Conservation (phyloP, 2,113 vertebrate species). For the Bungarus multicinctus region DNA sequence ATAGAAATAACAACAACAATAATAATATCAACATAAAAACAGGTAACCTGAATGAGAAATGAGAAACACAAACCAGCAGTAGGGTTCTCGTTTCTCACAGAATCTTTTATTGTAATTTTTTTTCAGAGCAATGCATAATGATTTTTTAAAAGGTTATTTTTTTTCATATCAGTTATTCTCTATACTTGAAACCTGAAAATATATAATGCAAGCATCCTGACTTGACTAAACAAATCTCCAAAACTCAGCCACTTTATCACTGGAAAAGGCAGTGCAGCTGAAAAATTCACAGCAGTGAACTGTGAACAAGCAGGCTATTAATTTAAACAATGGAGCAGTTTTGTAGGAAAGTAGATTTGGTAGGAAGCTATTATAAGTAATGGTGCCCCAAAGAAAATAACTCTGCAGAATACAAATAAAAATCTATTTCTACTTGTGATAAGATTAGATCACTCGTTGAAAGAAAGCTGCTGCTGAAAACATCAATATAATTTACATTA, state of each 20-base stretch:
- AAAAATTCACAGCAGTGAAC: background rate
- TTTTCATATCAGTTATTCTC: background rate
- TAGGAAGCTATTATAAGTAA: constrained; percentile 21
- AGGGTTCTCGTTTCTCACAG: background rate
- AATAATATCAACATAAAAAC: background rate
- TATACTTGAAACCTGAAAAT: background rate
- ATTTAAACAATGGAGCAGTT: constrained; percentile 10
- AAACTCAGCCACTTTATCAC: background rate
- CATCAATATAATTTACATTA: constrained; percentile 12
- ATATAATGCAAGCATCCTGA: background rate
- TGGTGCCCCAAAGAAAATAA: constrained; percentile 10
- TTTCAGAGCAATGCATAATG: background rate
- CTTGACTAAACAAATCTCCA: background rate
- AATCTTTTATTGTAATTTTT: background rate
- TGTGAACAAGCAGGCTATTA: background rate
- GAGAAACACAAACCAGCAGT: background rate
- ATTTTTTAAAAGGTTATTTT: background rate
- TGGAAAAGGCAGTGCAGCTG: background rate
- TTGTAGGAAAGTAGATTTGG: constrained; percentile 3
- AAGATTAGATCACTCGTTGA: constrained; percentile 10
- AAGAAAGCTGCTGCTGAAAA: constrained; percentile 7
- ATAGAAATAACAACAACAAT: background rate
- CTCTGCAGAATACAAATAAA: constrained; percentile 10
- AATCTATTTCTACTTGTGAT: background rate
- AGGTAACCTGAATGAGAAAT: background rate